Conservation (phyloP, 1,140 invertebrate species). For the Drusus annulatus region DNA sequence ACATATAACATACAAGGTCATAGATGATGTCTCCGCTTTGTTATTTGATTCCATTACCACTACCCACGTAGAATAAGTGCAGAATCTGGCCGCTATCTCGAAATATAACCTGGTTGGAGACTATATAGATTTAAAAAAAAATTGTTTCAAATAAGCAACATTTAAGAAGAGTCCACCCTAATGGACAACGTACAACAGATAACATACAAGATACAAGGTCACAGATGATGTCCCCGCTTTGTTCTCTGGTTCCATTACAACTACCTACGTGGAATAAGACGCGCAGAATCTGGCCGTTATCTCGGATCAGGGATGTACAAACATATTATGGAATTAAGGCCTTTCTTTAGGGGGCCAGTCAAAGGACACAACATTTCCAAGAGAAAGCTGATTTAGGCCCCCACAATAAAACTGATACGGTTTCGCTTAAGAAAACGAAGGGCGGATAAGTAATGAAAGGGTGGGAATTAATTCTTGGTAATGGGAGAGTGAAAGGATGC, state of each 20-base stretch:
- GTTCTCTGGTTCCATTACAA: background rate
- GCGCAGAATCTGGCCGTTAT: background rate
- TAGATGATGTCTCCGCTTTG: background rate
- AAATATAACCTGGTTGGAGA: no score
- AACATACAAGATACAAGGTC: no score
- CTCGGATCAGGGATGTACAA: background rate
- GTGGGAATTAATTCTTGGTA: constrained; percentile 12
- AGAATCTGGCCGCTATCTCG: background rate
- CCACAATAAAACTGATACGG: constrained; percentile 39
- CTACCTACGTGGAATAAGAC: no score
- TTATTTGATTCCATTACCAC: background rate
- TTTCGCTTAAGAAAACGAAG: background rate
- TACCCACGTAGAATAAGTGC: no score
- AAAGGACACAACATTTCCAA: constrained; percentile 3
- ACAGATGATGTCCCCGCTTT: background rate
- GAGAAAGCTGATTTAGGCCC: constrained; percentile 27
- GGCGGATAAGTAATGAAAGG: constrained; percentile 18
- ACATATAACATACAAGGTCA: no score
- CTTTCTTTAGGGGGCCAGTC: constrained; percentile 19
- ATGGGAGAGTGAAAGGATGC: background rate
- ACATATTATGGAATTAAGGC: background rate
- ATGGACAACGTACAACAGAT: no score
- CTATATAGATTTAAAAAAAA: no score
- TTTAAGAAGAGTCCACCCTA: no score
- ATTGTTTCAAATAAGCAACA: no score